Conservation (phyloP, 2,888 invertebrate species). For the Sialis fuliginosa region DNA sequence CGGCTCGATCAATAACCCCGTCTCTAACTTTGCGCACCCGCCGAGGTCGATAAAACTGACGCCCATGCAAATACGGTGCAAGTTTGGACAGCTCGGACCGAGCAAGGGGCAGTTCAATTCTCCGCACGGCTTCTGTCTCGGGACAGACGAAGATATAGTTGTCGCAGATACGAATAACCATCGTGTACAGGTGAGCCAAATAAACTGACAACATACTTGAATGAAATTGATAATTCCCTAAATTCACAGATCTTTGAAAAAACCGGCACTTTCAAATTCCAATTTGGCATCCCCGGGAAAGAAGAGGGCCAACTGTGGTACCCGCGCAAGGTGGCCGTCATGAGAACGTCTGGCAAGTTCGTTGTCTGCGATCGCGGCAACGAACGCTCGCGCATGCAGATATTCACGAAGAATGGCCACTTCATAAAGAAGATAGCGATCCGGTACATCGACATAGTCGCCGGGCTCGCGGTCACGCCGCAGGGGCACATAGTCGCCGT, state of each 20-base stretch:
- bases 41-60: conserved; percentile 55
- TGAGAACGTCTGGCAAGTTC: conserved; percentile 71
- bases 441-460: conserved; percentile 78
- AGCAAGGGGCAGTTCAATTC: conserved; percentile 92
- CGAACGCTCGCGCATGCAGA: conserved; percentile 92
- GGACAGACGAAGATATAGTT: conserved; percentile 87
- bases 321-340: conserved; percentile 87
- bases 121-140: conserved; percentile 92
- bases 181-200: conserved; percentile 56
- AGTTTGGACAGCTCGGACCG: conserved; percentile 86
- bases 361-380: conserved; percentile 97
- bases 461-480: conserved; percentile 82
- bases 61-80: conserved; percentile 76
- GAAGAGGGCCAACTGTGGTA: conserved; percentile 97
- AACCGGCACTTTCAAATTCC: conserved; percentile 79
- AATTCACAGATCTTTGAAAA: conserved; percentile 70
- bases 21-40: conserved; percentile 32
- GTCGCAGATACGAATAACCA: conserved; percentile 96
- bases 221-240: background rate
- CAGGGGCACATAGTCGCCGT: conserved; percentile 91
- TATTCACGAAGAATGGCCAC: conserved; percentile 89
- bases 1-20: conserved; percentile 22
- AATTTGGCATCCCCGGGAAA: conserved; percentile 87
- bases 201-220: background rate
- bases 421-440: conserved; percentile 90